Percentiles rank a stretch among this genome's conserved stretches.
Evolutionary conservation across 2,888 invertebrate genomes (phyloP).

Genomic region (Marasmarcha lunaedactyla): DNA sequence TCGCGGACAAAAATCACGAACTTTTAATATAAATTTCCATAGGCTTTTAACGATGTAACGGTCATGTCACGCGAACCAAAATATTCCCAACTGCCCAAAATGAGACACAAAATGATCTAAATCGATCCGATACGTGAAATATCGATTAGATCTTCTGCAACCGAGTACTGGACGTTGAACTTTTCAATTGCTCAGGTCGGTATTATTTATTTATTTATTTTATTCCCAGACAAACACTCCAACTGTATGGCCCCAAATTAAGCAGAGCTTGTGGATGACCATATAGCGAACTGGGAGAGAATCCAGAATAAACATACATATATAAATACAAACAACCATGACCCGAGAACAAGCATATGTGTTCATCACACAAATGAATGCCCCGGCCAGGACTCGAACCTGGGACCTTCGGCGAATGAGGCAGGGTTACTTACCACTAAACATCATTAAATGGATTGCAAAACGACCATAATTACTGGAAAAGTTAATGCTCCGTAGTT

Average conservation of each 20-base stretch:
- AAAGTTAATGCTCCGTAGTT: no score
- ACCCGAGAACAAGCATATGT: no score
- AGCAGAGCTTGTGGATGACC: no score
- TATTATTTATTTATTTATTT: background rate
- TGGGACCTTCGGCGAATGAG: no score
- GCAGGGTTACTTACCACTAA: background rate
- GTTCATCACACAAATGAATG: no score
- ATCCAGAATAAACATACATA: no score
- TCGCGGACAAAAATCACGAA: background rate
- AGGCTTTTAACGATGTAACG: background rate
- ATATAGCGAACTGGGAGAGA: no score
- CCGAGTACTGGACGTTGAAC: background rate
- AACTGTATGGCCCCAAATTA: no score
- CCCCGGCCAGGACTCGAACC: no score
- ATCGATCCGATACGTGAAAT: background rate
- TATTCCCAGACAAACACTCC: no score
- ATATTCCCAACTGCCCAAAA: background rate
- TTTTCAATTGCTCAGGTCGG: no score
- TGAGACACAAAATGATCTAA: background rate
- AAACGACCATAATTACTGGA: background rate
- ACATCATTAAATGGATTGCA: background rate
- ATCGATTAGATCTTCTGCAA: background rate
- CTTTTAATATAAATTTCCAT: background rate
- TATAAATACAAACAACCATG: no score
- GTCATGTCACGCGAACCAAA: slow-evolving; percentile 1